These are phyloP conservation scores for Denticeps clupeoides DNA, from an alignment of 2,797 vertebrate species.

Conservation along the genomic window DNA sequence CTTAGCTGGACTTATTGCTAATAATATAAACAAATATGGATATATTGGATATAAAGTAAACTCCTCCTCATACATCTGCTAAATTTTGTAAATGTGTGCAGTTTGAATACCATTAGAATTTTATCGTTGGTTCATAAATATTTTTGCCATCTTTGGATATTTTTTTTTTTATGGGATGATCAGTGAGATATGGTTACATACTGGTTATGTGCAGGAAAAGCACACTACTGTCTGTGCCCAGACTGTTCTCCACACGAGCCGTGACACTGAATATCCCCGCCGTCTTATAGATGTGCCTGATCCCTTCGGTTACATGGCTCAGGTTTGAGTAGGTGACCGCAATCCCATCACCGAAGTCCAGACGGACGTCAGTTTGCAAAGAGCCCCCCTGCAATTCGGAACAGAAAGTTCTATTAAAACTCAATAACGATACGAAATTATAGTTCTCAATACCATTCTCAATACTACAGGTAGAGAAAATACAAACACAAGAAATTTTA, in stretches of 20 bases:
- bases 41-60: too few species aligned
- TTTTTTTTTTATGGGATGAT: conserved; percentile 25
- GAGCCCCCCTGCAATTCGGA: conserved; percentile 78
- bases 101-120: too few species aligned
- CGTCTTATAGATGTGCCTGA: conserved; percentile 75
- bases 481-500: too few species aligned
- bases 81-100: too few species aligned
- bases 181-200: conserved; percentile 59
- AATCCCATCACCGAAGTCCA: conserved; percentile 91
- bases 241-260: conserved; percentile 77
- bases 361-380: conserved; percentile 79
- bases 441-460: too few species aligned
- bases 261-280: conserved; percentile 86
- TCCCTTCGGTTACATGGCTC: conserved; percentile 81
- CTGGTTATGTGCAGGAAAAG: conserved; percentile 89
- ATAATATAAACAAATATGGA: too few species aligned
- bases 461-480: too few species aligned
- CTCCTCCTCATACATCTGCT: too few species aligned
- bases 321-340: conserved; percentile 90
- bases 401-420: conserved; percentile 26
- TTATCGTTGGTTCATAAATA: too few species aligned
- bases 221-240: conserved; percentile 75
- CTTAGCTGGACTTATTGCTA: too few species aligned
- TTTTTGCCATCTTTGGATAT: conserved; percentile 17
- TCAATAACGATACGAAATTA: too few species aligned